Conservation (phyloP, 23 tunicate genomes). For the Styela clava region DNA sequence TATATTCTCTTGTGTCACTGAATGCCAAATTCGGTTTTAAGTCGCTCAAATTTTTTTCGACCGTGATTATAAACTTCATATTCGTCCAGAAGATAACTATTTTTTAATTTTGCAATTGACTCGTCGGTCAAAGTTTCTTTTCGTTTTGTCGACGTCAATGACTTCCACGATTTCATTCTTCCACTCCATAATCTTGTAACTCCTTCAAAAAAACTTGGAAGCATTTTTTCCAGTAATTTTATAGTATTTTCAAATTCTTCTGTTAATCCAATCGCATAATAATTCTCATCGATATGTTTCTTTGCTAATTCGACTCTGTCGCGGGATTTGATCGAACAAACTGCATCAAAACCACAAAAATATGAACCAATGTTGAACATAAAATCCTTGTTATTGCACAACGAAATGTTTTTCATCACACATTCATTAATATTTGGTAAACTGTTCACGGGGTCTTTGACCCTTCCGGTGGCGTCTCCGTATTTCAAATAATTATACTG, state of each 20-base stretch:
- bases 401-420: constrained; percentile 43
- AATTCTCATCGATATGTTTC: constrained; percentile 59
- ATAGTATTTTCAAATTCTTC: constrained; percentile 89
- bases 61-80: constrained; percentile 81
- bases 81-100: constrained; percentile 39
- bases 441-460: constrained; percentile 12
- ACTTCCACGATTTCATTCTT: neutral
- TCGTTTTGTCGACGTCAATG: constrained; percentile 42
- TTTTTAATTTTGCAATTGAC: constrained; percentile 25
- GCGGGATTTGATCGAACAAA: constrained; percentile 35
- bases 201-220: constrained; percentile 72
- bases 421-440: constrained; percentile 62
- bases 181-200: constrained; percentile 4
- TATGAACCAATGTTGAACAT: constrained; percentile 79
- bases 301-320: constrained; percentile 73
- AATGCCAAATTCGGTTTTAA: constrained; percentile 2
- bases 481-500: constrained; percentile 74
- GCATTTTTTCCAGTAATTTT: constrained; percentile 63
- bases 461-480: constrained; percentile 34
- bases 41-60: neutral
- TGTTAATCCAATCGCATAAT: constrained; percentile 59
- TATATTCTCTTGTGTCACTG: too few species aligned
- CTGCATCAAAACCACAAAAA: constrained; percentile 72
- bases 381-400: constrained; percentile 34
- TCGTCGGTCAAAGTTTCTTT: constrained; percentile 42